Percentiles rank a stretch among this genome's conserved stretches.
phyloP scores from a whole-genome alignment of 2,113 vertebrate genomes.

The Melanocharis versteri region DNA sequence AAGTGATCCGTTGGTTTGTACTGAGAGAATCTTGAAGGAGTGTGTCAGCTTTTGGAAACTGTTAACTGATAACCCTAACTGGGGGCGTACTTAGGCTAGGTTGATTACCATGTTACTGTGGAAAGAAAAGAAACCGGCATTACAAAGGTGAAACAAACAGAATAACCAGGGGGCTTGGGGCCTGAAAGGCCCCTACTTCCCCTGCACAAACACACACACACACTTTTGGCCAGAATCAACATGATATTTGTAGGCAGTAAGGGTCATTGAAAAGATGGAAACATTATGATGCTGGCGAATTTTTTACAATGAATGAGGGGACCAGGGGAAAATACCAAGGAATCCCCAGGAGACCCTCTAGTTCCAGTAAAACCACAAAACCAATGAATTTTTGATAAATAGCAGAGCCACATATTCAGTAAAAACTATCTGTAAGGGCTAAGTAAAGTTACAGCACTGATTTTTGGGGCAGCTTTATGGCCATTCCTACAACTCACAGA shows the following conservation, averaged over 20 bases:
- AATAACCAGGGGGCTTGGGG: neutral
- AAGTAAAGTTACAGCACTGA: neutral
- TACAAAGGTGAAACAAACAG: neutral
- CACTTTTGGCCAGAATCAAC: neutral
- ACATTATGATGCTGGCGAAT: neutral
- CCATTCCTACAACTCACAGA: neutral
- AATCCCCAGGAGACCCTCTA: neutral
- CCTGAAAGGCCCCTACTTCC: neutral
- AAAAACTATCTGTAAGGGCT: neutral
- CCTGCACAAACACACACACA: neutral
- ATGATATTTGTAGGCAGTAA: neutral
- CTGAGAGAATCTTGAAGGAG: neutral
- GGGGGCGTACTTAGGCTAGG: neutral
- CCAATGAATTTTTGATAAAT: neutral
- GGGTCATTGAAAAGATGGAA: neutral
- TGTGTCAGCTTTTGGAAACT: neutral
- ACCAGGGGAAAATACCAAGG: neutral
- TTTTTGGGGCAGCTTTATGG: neutral
- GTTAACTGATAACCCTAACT: neutral
- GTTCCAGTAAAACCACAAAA: neutral
- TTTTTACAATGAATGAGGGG: neutral
- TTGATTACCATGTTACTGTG: neutral
- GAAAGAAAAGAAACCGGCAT: neutral
- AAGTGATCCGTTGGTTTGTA: neutral
- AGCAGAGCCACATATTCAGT: neutral